phyloP scores from a whole-genome alignment of 2,888 invertebrate genomes.

The Digitonthophagus gazella region DNA sequence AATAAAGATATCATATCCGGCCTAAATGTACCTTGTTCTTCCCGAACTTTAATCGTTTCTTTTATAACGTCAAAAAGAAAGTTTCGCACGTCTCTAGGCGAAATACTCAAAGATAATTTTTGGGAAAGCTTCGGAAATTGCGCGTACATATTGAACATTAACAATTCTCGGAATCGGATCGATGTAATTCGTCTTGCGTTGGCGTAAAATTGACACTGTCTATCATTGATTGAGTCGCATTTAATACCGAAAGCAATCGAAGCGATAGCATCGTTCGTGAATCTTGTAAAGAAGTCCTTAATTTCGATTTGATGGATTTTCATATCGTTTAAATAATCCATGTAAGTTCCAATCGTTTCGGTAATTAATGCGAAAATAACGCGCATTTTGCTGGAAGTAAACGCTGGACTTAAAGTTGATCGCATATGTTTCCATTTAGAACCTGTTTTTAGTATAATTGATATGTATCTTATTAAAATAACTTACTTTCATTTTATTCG shows the following conservation, averaged over 20 bases:
- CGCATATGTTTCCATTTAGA: constrained; percentile 41
- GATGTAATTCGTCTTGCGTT: constrained; percentile 52
- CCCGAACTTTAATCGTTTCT: constrained; percentile 51
- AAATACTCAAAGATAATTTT: background rate
- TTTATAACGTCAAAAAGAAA: constrained; percentile 34
- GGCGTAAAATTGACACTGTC: constrained; percentile 54
- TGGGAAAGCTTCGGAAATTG: constrained; percentile 13
- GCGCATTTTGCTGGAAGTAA: constrained; percentile 42
- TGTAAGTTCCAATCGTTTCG: constrained; percentile 36
- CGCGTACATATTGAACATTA: constrained; percentile 13
- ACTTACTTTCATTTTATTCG: no score
- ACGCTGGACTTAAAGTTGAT: constrained; percentile 40
- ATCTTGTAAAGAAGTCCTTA: constrained; percentile 51
- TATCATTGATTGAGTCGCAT: constrained; percentile 54
- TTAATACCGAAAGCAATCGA: constrained; percentile 54
- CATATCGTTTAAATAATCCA: constrained; percentile 28
- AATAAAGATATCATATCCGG: constrained; percentile 53
- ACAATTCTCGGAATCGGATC: constrained; percentile 36
- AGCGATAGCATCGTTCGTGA: constrained; percentile 54
- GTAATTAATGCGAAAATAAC: constrained; percentile 38
- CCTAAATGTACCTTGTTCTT: constrained; percentile 52
- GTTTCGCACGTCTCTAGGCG: background rate
- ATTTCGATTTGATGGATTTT: constrained; percentile 41
- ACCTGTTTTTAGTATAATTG: no score
- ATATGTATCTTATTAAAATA: no score